These are phyloP conservation scores for Plagodis dolabraria DNA, from an alignment of 2,888 invertebrate genomes.

Conservation along the genomic window DNA sequence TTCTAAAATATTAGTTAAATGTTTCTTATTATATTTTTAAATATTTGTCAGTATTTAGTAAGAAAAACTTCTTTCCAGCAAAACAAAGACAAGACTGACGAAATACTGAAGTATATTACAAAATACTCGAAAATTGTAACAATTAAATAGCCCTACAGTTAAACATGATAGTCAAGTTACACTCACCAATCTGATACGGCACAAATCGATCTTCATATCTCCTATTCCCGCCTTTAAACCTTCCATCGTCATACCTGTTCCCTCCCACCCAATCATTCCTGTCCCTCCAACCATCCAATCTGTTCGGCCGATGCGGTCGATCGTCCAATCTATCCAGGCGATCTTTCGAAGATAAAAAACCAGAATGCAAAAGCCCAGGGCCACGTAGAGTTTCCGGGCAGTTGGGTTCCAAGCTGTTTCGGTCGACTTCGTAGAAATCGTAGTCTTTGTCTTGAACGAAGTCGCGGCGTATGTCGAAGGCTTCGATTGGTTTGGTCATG, in stretches of 20 bases:
- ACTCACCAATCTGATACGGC: constrained; percentile 84
- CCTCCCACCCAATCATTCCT: constrained; percentile 56
- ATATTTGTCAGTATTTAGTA: no score
- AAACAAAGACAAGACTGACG: no score
- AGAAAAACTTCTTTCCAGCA: no score
- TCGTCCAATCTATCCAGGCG: constrained; percentile 48
- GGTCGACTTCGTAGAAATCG: constrained; percentile 92
- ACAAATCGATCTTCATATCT: constrained; percentile 69
- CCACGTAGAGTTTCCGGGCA: constrained; percentile 77
- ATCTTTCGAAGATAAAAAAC: constrained; percentile 69
- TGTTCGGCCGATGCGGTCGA: constrained; percentile 33
- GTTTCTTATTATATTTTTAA: no score
- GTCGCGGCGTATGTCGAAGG: constrained; percentile 86
- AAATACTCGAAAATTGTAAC: no score
- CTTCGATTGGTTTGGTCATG: constrained; percentile 88
- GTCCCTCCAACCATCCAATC: constrained; percentile 48
- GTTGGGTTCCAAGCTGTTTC: constrained; percentile 87
- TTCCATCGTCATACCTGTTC: constrained; percentile 51
- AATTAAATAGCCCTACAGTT: no score
- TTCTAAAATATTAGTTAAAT: no score
- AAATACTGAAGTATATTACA: no score
- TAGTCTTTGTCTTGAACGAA: constrained; percentile 89
- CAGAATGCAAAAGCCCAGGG: constrained; percentile 73
- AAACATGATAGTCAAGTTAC: constrained; percentile 29
- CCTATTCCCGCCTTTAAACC: constrained; percentile 50